Evolutionary conservation across 2,888 invertebrate genomes (phyloP), one percentile per base, ranked within the genome.

Genomic region (Caenorhabditis angaria): DNA sequence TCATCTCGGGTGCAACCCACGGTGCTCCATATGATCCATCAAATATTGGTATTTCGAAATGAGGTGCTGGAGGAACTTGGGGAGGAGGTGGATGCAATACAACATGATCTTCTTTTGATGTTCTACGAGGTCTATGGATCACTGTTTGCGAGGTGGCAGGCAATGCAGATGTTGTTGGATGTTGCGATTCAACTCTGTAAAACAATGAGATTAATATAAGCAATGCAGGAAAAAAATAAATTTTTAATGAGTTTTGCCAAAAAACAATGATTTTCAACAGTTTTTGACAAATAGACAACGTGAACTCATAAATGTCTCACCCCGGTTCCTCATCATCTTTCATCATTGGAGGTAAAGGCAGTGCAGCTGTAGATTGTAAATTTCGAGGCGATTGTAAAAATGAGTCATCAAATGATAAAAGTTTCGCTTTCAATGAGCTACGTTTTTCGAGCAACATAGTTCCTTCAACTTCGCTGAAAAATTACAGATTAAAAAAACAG

Each of bases 391-490:
- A 87, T 70, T 87, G 87, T 1, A 87, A 78, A 20, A 85, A 80
- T 0, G 85, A 84, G 55, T 87, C 87, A 70, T 87, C 87, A 65
- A 87, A 87, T 4, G 85, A 83, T 29, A 87, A 77, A 32, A 83
- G 77, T 53, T 85, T 86, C 5, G 84, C 83, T 70, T 87, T 86
- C 20, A 86, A 66, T 5, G 83, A 81, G 27, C 97, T 97, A 78
- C 99, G 91, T 89, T 99, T 99, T 41, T 97, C 97, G 58, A 97
- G 91, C 72, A 99, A 90, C 89, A 97, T 97, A 78, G 95, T 92
- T 14, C 99, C 99, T 90, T 99, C 99, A 89, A 99, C 99, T 88
- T 99, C 97, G 92, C 95, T 95, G 89, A 48, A 83, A 90, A 89
- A 8, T 24, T 6, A n/a, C n/a, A n/a, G n/a, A n/a, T 20, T 3